Evolutionary conservation across 92 coral and sea anemone genomes (phyloP).

Genomic region (Muricea muricata): DNA sequence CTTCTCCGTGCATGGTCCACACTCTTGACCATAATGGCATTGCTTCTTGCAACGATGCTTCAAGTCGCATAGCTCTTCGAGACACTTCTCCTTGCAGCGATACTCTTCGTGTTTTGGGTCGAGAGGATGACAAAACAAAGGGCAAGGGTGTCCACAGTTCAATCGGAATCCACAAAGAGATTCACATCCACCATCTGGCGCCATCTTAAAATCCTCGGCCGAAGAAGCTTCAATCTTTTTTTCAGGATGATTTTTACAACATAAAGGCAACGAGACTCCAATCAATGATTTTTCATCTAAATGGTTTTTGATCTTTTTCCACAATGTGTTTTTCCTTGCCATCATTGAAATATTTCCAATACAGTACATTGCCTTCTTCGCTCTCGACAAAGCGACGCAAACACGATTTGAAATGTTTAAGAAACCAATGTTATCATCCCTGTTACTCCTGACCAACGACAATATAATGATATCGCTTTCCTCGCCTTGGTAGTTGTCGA

Average conservation of each 20-base stretch:
- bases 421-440: conserved; percentile 65
- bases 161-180: conserved; percentile 52
- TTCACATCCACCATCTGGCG: conserved; percentile 67
- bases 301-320: conserved; percentile 70
- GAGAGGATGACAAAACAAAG: conserved; percentile 57
- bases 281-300: conserved; percentile 47
- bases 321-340: conserved; percentile 52
- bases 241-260: conserved; percentile 55
- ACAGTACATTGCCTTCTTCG: conserved; percentile 71
- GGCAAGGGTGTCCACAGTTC: conserved; percentile 73
- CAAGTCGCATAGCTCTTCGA: conserved; percentile 38
- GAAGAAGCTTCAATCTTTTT: conserved; percentile 37
- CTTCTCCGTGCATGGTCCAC: conserved; percentile 46
- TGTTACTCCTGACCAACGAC: conserved; percentile 78
- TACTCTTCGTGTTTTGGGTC: conserved; percentile 55
- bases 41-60: conserved; percentile 52
- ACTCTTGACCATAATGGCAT: conserved; percentile 61
- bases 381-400: conserved; percentile 83
- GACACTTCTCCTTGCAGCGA: conserved; percentile 49
- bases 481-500: conserved; percentile 82
- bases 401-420: conserved; percentile 75
- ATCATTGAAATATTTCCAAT: conserved; percentile 74
- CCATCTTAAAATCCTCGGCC: conserved; percentile 63
- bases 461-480: conserved; percentile 77
- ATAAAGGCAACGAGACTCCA: conserved; percentile 48